phyloP scores from a whole-genome alignment of 2,113 vertebrate genomes.

The Brachyhypopomus occidentalis region DNA sequence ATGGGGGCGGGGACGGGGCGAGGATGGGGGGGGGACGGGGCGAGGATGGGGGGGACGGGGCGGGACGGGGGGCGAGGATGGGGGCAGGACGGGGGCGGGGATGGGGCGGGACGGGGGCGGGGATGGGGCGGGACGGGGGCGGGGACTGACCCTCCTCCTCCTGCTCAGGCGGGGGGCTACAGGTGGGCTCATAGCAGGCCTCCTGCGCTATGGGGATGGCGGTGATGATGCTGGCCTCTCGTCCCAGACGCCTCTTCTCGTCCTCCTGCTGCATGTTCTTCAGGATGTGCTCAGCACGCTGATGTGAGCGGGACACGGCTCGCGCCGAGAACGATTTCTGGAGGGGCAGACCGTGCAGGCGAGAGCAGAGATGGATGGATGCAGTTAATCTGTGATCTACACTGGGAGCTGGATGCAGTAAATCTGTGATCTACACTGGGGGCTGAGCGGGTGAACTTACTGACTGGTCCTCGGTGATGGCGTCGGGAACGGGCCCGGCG shows the following conservation, averaged over 20 bases:
- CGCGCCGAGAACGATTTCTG: conserved; percentile 98
- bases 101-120: too few species aligned
- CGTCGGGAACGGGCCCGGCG: conserved; percentile 94
- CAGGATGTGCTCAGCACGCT: conserved; percentile 95
- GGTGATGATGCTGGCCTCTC: conserved; percentile 97
- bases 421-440: not conserved
- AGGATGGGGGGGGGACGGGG: too few species aligned
- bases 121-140: too few species aligned
- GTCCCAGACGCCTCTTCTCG: conserved; percentile 91
- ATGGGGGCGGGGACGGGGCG: too few species aligned
- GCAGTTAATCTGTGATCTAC: not conserved
- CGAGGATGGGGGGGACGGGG: too few species aligned
- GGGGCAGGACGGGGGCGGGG: too few species aligned
- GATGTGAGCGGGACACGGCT: conserved; percentile 96
- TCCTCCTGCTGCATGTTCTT: conserved; percentile 99
- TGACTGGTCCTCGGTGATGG: conserved; percentile 97
- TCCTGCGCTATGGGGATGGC: conserved; percentile 97
- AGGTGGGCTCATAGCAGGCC: conserved; percentile 94
- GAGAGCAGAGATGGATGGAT: conserved; percentile 15
- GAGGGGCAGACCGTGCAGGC: not conserved
- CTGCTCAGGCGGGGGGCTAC: conserved; percentile 91
- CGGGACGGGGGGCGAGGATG: too few species aligned
- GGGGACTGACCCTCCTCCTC: conserved; percentile 92
- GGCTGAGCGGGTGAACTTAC: conserved; percentile 76
- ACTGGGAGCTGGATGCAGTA: not conserved